Evolutionary conservation across 2,113 vertebrate species (phyloP), one percentile per base, ranked within the genome.

Genomic region (Ascaphus truei): DNA sequence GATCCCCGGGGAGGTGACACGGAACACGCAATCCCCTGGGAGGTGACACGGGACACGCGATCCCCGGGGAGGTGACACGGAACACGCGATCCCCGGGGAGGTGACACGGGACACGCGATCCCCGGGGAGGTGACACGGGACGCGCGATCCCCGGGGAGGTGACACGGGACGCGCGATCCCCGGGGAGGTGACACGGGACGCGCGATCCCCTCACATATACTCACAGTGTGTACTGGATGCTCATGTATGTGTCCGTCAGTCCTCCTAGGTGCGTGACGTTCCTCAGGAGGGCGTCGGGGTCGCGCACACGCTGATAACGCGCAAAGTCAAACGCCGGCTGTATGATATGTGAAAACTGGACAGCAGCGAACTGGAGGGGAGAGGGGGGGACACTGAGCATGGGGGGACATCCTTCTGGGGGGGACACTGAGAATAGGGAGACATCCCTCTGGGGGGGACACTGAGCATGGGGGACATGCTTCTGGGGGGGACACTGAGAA

Each of bases 181-280:
- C 37, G n/a, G 37, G 37, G 37, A 33, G 11, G 31, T 33, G 5
- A 9, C 31, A 33, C 5, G n/a, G n/a, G n/a, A n/a, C n/a, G n/a
- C n/a, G n/a, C n/a, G n/a, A n/a, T n/a, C n/a, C 11, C 31, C 31
- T 33, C 31, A 61, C 23, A 7, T 9, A 8, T 8, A 66, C 63
- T 66, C 12, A 66, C 63, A 66, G 36, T 7, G 63, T 55, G 50
- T 30, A 41, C 1, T 11, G 52, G 33, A 66, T 55, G 51, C 34
- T 51, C 3, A 1, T 22, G 34, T 11, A 66, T 0, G 27, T 23
- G 3, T 20, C 5, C 2, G 36, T 56, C 2, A 2, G 1, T 1
- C 51, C 50, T 15, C 12, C 26, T 31, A 23, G 3, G 15, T 30
- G 10, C 1, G 4, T 23, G 22, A 55, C 27, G 1, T 29, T 9